Evolutionary conservation across 2,888 invertebrate species (phyloP).

Genomic region (Heliconius erato): DNA sequence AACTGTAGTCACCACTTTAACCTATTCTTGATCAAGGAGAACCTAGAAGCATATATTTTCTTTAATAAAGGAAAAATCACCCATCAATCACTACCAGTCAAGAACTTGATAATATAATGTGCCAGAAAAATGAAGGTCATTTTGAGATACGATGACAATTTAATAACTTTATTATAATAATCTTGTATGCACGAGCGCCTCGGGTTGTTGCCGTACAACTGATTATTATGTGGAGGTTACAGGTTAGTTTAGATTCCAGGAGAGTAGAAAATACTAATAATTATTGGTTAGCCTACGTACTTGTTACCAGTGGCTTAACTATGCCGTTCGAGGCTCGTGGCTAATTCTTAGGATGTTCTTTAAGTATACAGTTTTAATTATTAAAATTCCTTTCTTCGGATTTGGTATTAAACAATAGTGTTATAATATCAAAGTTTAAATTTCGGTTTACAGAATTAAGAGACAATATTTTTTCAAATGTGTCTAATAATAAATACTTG

Average conservation of each 20-base stretch:
- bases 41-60: neutral
- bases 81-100: constrained; percentile 20
- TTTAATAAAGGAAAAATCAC: constrained; percentile 16
- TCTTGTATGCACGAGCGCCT: neutral
- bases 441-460: no score
- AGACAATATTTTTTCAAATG: no score
- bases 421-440: no score
- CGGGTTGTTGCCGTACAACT: neutral
- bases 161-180: constrained; percentile 23
- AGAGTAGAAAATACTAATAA: no score
- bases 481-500: no score
- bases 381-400: no score
- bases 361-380: no score
- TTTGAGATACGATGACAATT: constrained; percentile 24
- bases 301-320: no score
- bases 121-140: constrained; percentile 24
- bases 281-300: no score
- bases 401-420: no score
- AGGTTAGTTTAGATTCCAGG: neutral
- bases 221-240: neutral
- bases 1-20: neutral
- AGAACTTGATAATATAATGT: constrained; percentile 22
- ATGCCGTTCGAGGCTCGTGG: no score
- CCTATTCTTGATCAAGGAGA: constrained; percentile 3
- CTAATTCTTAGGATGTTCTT: no score